Percentiles rank a stretch among this genome's conserved stretches.
Conservation (phyloP, 2,797 vertebrate species). For the Pristis pectinata region DNA sequence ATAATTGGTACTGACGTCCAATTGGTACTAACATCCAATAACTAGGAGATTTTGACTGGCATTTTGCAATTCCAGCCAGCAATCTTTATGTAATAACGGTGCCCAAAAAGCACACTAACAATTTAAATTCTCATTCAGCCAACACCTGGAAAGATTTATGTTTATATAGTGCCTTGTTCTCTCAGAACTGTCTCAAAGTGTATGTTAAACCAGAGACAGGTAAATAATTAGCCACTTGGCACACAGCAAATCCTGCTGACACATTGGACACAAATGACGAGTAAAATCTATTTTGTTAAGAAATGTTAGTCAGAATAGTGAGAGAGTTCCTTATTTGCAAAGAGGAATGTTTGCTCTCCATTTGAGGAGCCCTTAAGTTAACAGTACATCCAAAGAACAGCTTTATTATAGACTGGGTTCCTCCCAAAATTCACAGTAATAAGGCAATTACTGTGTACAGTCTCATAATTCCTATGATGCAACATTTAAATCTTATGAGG, state of each 20-base stretch:
- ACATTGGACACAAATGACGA: background rate
- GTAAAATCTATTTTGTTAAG: background rate
- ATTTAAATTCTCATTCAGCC: background rate
- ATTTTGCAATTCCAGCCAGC: background rate
- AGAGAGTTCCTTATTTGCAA: background rate
- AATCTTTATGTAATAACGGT: background rate
- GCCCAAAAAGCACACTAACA: background rate
- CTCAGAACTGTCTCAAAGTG: background rate
- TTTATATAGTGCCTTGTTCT: background rate
- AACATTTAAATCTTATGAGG: background rate
- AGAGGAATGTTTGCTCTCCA: background rate
- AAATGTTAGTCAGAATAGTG: background rate
- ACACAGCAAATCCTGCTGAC: background rate
- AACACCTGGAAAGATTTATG: background rate
- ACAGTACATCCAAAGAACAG: background rate
- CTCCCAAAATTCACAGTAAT: background rate
- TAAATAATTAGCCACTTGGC: background rate
- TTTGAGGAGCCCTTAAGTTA: background rate
- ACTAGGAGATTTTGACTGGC: background rate
- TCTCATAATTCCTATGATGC: background rate
- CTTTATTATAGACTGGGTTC: background rate
- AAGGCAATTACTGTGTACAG: background rate
- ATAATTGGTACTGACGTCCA: background rate
- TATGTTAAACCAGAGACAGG: background rate
- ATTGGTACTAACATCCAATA: background rate